phyloP scores from a whole-genome alignment of 2,113 vertebrate genomes.

The Centropus unirufus region DNA sequence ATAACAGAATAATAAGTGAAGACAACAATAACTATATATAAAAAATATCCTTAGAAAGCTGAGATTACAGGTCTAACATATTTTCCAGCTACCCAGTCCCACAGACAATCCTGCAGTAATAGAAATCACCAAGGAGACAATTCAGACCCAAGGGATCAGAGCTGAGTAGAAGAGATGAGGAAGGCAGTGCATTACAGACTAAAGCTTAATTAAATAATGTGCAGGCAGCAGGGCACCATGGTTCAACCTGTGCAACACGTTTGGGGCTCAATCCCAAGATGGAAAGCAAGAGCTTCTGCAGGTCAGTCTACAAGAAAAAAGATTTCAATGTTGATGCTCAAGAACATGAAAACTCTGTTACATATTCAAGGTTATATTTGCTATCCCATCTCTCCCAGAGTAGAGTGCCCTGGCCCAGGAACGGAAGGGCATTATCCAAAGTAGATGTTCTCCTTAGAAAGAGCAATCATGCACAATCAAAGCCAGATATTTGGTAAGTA shows the following conservation, averaged over 20 bases:
- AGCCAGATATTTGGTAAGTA: not conserved
- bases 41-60: not conserved
- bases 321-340: not conserved
- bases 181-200: not conserved
- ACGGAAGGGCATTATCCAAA: not conserved
- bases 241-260: not conserved
- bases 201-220: not conserved
- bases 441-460: not conserved
- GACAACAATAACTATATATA: not conserved
- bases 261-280: not conserved
- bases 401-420: not conserved
- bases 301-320: not conserved
- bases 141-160: accelerated
- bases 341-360: not conserved
- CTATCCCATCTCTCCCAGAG: not conserved
- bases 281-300: not conserved
- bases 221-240: not conserved
- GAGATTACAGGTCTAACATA: slow-evolving; percentile 7
- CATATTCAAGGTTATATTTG: not conserved
- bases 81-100: not conserved
- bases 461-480: not conserved
- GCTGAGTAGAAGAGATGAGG: not conserved
- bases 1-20: not conserved
- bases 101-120: not conserved
- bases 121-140: not conserved